Conservation (phyloP, 2,888 invertebrate species). For the Melinaea marsaeus region DNA sequence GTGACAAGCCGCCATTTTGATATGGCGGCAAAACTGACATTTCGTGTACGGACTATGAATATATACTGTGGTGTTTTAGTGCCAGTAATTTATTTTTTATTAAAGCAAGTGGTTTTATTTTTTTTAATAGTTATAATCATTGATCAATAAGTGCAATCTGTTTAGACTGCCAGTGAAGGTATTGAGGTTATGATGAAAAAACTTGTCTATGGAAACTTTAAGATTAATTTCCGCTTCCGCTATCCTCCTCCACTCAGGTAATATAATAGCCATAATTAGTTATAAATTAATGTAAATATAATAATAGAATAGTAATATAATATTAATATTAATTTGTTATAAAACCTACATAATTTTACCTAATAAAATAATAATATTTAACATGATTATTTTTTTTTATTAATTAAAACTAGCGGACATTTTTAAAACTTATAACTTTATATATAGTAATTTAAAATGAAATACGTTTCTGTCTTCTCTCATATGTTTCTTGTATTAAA, state of each 20-base stretch:
- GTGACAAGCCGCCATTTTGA: constrained; percentile 57
- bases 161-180: background rate
- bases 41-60: constrained; percentile 20
- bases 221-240: background rate
- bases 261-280: constrained; percentile 22
- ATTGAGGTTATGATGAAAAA: background rate
- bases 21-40: constrained; percentile 29
- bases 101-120: background rate
- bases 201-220: background rate
- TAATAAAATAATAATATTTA: constrained; percentile 25
- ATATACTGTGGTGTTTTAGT: constrained; percentile 28
- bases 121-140: constrained; percentile 1
- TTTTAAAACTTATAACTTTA: constrained; percentile 20
- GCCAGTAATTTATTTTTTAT: constrained; percentile 31
- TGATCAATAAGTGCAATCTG: constrained; percentile 28
- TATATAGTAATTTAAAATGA: too few relatives aligned
- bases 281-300: too few relatives aligned
- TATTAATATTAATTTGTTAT: constrained; percentile 26
- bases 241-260: constrained; percentile 17
- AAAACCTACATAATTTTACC: constrained; percentile 23
- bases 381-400: constrained; percentile 27
- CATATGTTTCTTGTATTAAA: constrained; percentile 17
- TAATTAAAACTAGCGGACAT: constrained; percentile 17
- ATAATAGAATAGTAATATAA: constrained; percentile 6
- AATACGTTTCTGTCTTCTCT: constrained; percentile 8